Evolutionary conservation across 2,113 vertebrate species (phyloP).

Genomic region (Podiceps cristatus): DNA sequence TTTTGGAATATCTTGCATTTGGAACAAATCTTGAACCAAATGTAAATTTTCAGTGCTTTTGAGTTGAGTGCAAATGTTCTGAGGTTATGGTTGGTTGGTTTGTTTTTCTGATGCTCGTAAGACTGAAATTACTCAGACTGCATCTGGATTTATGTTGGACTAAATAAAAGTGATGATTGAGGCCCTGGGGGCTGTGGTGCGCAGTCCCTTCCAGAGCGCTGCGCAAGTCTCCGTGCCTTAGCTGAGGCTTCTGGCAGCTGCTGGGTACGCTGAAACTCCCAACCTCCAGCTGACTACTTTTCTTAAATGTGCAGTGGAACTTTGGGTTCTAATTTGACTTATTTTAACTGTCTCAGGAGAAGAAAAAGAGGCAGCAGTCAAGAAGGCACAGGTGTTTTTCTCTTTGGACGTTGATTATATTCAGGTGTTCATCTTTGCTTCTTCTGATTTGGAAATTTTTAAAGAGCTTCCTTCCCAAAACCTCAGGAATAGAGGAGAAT

Average conservation of each 20-base stretch:
- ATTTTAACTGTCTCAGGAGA: background rate
- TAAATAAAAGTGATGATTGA: background rate
- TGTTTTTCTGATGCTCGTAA: background rate
- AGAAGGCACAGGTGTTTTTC: background rate
- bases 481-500: background rate
- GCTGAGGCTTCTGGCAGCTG: background rate
- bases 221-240: background rate
- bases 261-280: background rate
- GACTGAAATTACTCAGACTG: background rate
- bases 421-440: background rate
- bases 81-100: background rate
- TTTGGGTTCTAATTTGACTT: background rate
- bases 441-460: background rate
- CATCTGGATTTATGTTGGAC: background rate
- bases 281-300: background rate
- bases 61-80: background rate
- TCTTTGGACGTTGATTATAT: rapidly evolving
- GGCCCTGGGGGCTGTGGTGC: background rate
- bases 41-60: background rate
- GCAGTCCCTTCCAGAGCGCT: background rate
- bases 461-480: background rate
- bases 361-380: background rate
- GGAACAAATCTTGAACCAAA: background rate
- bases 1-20: background rate
- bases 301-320: background rate